phyloP scores from a whole-genome alignment of 2,113 vertebrate genomes.

The Loxodonta africana region DNA sequence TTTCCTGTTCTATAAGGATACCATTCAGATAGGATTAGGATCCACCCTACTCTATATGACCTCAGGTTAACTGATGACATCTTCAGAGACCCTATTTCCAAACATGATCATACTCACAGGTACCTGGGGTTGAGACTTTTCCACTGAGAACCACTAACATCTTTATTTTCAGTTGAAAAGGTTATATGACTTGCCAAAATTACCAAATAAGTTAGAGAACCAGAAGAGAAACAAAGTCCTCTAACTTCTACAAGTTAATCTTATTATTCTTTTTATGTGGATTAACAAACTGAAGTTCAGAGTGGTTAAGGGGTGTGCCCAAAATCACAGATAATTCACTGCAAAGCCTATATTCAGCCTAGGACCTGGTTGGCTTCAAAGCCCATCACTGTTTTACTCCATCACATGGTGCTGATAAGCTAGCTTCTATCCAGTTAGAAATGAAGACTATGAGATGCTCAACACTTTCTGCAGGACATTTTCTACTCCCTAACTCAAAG shows the following conservation, averaged over 20 bases:
- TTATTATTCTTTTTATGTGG: background rate
- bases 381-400: too few relatives aligned
- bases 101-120: background rate
- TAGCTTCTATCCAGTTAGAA: background rate
- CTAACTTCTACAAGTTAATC: background rate
- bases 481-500: background rate
- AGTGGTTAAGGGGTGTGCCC: background rate
- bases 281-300: background rate
- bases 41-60: too few relatives aligned
- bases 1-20: too few relatives aligned
- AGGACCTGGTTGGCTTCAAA: background rate
- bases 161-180: background rate
- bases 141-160: background rate
- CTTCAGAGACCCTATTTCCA: background rate
- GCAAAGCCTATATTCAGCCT: background rate
- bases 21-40: too few relatives aligned
- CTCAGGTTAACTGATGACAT: too few relatives aligned
- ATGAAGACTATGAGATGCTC: background rate
- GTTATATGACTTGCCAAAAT: background rate
- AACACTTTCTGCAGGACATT: background rate
- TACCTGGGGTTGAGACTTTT: background rate
- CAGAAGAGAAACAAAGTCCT: background rate
- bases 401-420: fast-evolving
- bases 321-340: background rate
- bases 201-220: background rate